Evolutionary conservation across 2,888 invertebrate species (phyloP).

Genomic region (Chloromyia formosa): DNA sequence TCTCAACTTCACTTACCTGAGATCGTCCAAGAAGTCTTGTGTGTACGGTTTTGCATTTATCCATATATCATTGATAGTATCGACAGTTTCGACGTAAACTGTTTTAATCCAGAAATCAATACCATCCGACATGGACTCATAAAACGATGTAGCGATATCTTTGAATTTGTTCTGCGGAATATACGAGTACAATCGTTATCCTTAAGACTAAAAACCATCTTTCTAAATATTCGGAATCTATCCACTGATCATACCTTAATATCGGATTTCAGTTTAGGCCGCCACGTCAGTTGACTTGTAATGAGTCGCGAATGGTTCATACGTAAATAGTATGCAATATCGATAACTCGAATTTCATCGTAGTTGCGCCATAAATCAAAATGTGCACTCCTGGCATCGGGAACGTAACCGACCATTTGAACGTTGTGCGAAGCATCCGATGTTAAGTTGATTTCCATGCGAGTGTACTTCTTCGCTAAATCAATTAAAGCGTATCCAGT

Average conservation of each 20-base stretch:
- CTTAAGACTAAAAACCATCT: neutral
- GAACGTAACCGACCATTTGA: conserved; percentile 78
- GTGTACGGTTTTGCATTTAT: conserved; percentile 77
- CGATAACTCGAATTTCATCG: conserved; percentile 80
- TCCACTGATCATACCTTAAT: conserved; percentile 64
- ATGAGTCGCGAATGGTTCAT: conserved; percentile 85
- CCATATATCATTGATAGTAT: conserved; percentile 77
- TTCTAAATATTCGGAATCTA: neutral
- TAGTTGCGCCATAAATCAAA: conserved; percentile 84
- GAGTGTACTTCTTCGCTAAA: conserved; percentile 68
- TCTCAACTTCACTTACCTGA: conserved; percentile 63
- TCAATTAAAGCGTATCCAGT: conserved; percentile 71
- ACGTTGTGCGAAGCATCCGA: conserved; percentile 73
- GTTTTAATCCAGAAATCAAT: conserved; percentile 74
- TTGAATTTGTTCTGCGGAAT: conserved; percentile 63
- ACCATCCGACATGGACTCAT: conserved; percentile 66
- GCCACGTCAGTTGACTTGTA: conserved; percentile 82
- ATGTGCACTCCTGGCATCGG: conserved; percentile 78
- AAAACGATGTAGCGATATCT: conserved; percentile 63
- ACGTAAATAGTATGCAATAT: conserved; percentile 79
- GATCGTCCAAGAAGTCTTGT: conserved; percentile 75
- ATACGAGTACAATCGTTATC: neutral
- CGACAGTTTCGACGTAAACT: conserved; percentile 74
- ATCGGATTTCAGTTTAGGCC: conserved; percentile 76
- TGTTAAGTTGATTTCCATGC: conserved; percentile 76